Conservation (phyloP, 2,888 invertebrate species). For the Plebejus anna region DNA sequence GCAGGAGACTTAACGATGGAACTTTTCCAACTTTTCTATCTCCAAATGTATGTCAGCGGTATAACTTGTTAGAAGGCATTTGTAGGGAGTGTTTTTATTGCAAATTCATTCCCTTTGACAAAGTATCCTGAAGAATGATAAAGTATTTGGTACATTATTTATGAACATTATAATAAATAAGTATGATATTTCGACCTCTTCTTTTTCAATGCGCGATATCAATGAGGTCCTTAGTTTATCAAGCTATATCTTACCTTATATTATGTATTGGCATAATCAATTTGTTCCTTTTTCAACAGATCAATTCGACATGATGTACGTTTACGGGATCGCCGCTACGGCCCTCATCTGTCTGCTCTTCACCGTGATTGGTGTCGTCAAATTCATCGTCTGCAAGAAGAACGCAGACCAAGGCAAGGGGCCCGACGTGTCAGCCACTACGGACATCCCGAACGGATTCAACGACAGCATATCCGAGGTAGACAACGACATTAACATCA, state of each 20-base stretch:
- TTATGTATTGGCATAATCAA: background rate
- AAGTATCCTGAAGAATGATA: background rate
- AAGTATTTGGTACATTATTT: background rate
- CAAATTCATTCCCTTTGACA: background rate
- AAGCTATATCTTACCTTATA: no score
- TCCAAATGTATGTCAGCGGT: slow-evolving; percentile 24
- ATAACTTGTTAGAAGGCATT: background rate
- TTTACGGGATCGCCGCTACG: slow-evolving; percentile 89
- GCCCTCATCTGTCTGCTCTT: slow-evolving; percentile 86
- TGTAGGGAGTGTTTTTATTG: slow-evolving; percentile 3
- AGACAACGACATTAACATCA: slow-evolving; percentile 88
- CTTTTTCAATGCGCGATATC: no score
- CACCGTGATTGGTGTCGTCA: slow-evolving; percentile 84
- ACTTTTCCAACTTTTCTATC: slow-evolving; percentile 29
- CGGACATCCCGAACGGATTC: slow-evolving; percentile 89
- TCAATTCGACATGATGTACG: slow-evolving; percentile 88
- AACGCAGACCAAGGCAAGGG: slow-evolving; percentile 84
- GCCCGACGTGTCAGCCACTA: slow-evolving; percentile 84
- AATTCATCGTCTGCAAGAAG: slow-evolving; percentile 84
- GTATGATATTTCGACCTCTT: background rate
- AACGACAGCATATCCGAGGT: slow-evolving; percentile 93
- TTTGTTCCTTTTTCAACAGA: slow-evolving; percentile 69
- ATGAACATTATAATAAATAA: background rate
- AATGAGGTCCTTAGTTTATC: no score
- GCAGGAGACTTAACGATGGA: slow-evolving; percentile 28